These are phyloP conservation scores for Ceratosolen fusciceps DNA, from an alignment of 1,140 invertebrate species.

Conservation along the genomic window DNA sequence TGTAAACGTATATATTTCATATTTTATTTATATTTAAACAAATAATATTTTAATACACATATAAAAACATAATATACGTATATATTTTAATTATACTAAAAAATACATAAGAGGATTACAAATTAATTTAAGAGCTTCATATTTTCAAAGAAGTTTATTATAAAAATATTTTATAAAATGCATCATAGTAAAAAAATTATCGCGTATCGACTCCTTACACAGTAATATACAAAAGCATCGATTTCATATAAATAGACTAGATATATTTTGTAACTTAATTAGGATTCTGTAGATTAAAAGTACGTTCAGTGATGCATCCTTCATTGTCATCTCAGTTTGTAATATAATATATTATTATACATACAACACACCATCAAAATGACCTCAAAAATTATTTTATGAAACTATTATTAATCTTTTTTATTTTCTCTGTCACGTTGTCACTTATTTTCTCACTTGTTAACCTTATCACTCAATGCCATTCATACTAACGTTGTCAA, in stretches of 20 bases:
- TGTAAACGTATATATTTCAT: no score
- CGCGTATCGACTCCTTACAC: neutral
- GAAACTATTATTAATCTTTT: neutral
- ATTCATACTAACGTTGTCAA: neutral
- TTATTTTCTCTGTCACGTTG: neutral
- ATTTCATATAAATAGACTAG: slow-evolving; percentile 53
- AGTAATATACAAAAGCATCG: no score
- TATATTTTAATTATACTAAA: no score
- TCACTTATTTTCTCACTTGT: neutral
- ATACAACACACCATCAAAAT: neutral
- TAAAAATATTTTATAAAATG: slow-evolving; percentile 37
- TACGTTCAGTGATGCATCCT: slow-evolving; percentile 48
- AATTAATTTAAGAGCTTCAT: neutral
- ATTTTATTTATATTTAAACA: no score
- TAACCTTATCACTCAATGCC: neutral
- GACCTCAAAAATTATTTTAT: neutral
- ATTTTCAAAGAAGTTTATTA: slow-evolving; percentile 37
- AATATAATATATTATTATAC: neutral
- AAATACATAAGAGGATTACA: no score
- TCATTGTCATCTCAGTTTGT: neutral
- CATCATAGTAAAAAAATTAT: slow-evolving; percentile 4
- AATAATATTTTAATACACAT: no score
- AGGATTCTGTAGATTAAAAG: slow-evolving; percentile 37
- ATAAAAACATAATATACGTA: no score
- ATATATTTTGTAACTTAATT: slow-evolving; percentile 54